These are phyloP conservation scores for Bufotes viridis DNA, from an alignment of 2,797 vertebrate species.

Conservation along the genomic window DNA sequence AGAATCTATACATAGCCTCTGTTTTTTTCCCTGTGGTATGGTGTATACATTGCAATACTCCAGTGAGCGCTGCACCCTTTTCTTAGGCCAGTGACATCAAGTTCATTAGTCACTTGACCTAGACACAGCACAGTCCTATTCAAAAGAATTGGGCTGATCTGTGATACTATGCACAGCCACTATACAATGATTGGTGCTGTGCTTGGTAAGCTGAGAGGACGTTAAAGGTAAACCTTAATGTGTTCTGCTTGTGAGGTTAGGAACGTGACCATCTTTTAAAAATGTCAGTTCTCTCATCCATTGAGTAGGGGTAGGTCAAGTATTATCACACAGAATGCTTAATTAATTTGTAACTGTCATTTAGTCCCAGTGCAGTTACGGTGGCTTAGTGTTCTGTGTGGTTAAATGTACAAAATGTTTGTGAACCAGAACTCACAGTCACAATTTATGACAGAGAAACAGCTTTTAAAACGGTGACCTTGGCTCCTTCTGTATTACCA, in stretches of 20 bases:
- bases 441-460: constrained; percentile 24
- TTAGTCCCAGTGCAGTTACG: neutral
- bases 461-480: constrained; percentile 19
- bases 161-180: too few species aligned
- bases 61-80: too few species aligned
- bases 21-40: too few species aligned
- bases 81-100: too few species aligned
- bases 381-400: neutral
- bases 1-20: too few species aligned
- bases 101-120: too few species aligned
- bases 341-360: constrained; percentile 42
- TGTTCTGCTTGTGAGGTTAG: neutral
- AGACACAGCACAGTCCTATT: too few species aligned
- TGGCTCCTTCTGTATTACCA: constrained; percentile 1
- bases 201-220: neutral
- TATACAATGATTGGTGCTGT: too few species aligned
- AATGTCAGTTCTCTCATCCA: neutral
- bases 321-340: constrained; percentile 9
- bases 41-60: too few species aligned
- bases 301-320: constrained; percentile 11
- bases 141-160: too few species aligned
- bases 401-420: constrained; percentile 30
- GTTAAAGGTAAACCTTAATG: neutral
- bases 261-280: neutral
- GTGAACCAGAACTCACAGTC: neutral